Base-by-base conservation (phyloP, 2,797 vertebrate species). In the Heliangelus exortis region DNA sequence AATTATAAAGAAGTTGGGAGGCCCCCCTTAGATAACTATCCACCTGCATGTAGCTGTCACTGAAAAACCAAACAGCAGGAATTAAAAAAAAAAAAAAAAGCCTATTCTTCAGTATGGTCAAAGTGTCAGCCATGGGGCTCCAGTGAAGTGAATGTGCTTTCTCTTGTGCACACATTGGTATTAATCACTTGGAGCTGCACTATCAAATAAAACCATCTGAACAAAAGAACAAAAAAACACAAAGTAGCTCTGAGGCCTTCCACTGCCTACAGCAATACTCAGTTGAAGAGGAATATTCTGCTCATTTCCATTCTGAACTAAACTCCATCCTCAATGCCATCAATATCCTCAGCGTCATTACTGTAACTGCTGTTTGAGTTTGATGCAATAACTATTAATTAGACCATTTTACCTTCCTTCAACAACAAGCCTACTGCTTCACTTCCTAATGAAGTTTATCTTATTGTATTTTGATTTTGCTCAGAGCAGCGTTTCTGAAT, bases 381-480 rank as follows among this genome's bases (percentile, higher is more conserved):
- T 92, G 89, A 95, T 96, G 91, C 83, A 96, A 84, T 92, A 96
- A 90, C 94, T 96, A 93, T 96, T 97, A 97, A 97, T 97, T 97
- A 96, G 92, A 89, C 67, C 59, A 73, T 92, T 95, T 93, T 94
- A 34, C 84, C 76, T 72, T 93, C 72, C 77, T 94, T 74, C 87
- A 92, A 53, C 57, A 89, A 55, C 67, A 90, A 19, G 31, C 79
- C 29, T 62, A 84, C 61, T 83, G 48, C 80, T 94, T 91, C 84
- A 69, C 57, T 71, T 95, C 57, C 87, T 95, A 88, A 88, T 92
- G 73, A 89, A 94, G 73, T 96, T 96, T 89, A 75, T 93, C 73
- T 82, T 91, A 88, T 10, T 90, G 76, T 90, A 68, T 84, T 92
- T 86, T 96, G 81, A 80, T 94, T 91, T 96, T 87, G 36, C 50